phyloP scores from a whole-genome alignment of 2,888 invertebrate species.

The Lasioglossum figueresi region DNA sequence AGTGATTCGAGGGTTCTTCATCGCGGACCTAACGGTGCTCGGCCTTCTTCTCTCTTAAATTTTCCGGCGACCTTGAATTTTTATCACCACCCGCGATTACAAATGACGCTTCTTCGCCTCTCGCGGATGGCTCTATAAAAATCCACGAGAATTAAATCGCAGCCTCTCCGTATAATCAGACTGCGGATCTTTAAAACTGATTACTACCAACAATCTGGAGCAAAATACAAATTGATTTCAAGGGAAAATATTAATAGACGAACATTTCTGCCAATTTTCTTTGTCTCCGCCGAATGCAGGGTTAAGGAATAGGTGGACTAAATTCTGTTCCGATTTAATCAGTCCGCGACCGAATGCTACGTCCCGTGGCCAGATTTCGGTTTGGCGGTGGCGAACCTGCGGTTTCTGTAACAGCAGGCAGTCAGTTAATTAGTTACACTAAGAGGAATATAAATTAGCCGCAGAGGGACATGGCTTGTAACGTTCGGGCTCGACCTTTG shows the following conservation, averaged over 20 bases:
- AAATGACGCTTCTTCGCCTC: background rate
- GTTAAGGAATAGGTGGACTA: background rate
- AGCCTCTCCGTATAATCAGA: background rate
- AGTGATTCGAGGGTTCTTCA: slow-evolving; percentile 49
- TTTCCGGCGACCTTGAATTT: slow-evolving; percentile 18
- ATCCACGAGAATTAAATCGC: background rate
- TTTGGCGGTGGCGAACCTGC: slow-evolving; percentile 39
- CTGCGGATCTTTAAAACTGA: too few relatives aligned
- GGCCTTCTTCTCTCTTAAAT: slow-evolving; percentile 13
- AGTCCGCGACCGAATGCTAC: background rate
- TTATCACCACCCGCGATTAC: background rate
- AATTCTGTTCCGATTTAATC: slow-evolving; percentile 18
- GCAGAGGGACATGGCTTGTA: background rate
- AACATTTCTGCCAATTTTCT: background rate
- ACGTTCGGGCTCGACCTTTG: background rate
- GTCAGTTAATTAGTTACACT: slow-evolving; percentile 58
- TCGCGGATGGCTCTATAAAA: background rate
- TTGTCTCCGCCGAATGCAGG: background rate
- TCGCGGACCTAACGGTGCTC: slow-evolving; percentile 23
- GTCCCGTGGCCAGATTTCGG: slow-evolving; percentile 32
- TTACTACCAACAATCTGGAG: too few relatives aligned
- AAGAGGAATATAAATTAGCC: slow-evolving; percentile 56
- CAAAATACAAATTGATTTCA: too few relatives aligned
- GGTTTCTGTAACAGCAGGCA: slow-evolving; percentile 34
- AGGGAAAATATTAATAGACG: background rate